Percentiles rank a stretch among this genome's conserved stretches.
phyloP scores from a whole-genome alignment of 2,113 vertebrate genomes.

The Bos indicus region DNA sequence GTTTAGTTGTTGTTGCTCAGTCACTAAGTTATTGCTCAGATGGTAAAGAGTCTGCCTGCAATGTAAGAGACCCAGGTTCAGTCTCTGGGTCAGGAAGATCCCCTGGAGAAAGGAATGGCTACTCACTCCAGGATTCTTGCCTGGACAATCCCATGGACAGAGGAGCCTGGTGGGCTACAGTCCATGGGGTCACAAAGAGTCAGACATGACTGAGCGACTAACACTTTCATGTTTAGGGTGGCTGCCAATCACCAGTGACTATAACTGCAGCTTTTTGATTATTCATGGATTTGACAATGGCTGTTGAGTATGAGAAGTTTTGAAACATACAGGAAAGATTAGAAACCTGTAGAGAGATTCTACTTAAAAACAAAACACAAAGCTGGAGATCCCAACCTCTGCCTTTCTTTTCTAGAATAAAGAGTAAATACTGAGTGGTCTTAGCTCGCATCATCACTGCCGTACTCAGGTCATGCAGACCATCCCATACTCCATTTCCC shows the following conservation, averaged over 20 bases:
- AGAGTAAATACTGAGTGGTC: neutral
- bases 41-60: neutral
- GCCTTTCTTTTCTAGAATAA: neutral
- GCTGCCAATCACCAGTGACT: neutral
- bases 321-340: neutral
- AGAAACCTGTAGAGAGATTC: neutral
- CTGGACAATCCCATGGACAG: neutral
- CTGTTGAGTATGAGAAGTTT: neutral
- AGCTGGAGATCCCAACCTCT: neutral
- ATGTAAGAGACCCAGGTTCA: neutral
- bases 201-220: neutral
- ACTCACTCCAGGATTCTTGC: neutral
- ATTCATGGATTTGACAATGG: neutral
- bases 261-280: neutral
- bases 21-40: neutral
- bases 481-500: neutral
- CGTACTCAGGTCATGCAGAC: constrained; percentile 31
- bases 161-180: neutral
- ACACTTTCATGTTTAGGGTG: neutral
- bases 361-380: neutral
- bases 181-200: neutral
- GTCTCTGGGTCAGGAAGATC: neutral
- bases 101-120: neutral
- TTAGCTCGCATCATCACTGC: neutral
- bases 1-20: neutral